Conservation (phyloP, 2,888 invertebrate species). For the Heliconius erato region DNA sequence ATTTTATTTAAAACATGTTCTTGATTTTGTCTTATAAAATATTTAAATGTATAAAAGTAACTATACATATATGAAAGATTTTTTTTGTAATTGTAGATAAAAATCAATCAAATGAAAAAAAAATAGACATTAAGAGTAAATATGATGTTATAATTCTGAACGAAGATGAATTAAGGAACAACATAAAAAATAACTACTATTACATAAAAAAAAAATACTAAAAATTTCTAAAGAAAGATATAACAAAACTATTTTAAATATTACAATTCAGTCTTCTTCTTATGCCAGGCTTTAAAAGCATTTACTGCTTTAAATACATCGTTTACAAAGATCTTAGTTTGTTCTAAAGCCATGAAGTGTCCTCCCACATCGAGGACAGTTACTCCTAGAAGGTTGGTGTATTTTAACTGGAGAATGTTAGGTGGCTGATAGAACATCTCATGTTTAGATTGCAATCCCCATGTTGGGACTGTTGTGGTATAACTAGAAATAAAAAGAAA, state of each 20-base stretch:
- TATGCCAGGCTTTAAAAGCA: conserved; percentile 52
- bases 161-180: too few species aligned
- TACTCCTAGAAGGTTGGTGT: background rate
- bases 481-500: background rate
- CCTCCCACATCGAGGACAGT: background rate
- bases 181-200: too few species aligned
- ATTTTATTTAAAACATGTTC: too few species aligned
- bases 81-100: too few species aligned
- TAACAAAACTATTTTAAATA: background rate
- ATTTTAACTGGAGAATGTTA: background rate
- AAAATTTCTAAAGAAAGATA: too few species aligned
- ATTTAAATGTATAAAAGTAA: too few species aligned
- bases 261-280: conserved; percentile 18
- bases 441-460: background rate
- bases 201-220: too few species aligned
- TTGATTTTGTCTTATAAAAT: too few species aligned
- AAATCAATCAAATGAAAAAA: too few species aligned
- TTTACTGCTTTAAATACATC: conserved; percentile 81
- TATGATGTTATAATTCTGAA: too few species aligned
- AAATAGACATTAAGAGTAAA: too few species aligned
- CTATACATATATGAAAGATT: too few species aligned
- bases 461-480: background rate
- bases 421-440: conserved; percentile 10
- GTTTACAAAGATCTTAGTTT: conserved; percentile 87
- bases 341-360: conserved; percentile 86